Conservation (phyloP, 2,113 vertebrate species). For the Entelurus aequoreus region DNA sequence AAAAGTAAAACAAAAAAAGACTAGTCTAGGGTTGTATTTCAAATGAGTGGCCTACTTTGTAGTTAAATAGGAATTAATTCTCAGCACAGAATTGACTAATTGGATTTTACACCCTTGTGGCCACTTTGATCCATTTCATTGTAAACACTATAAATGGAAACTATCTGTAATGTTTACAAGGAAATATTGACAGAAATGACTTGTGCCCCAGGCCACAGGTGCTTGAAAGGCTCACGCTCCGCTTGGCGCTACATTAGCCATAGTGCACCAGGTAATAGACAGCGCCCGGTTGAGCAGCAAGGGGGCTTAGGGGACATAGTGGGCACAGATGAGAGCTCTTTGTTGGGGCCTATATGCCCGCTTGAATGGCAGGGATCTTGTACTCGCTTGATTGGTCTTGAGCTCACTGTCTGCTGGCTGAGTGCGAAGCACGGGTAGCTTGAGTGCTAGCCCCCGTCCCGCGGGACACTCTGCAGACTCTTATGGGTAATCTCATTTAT, state of each 20-base stretch:
- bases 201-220: constrained; percentile 56
- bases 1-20: no score
- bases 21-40: neutral
- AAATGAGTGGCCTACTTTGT: neutral
- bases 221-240: constrained; percentile 39
- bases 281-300: constrained; percentile 31
- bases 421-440: constrained; percentile 65
- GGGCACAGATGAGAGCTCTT: constrained; percentile 45
- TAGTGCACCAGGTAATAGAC: constrained; percentile 48
- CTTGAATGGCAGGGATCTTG: constrained; percentile 53
- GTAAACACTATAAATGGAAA: constrained; percentile 42
- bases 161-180: constrained; percentile 55
- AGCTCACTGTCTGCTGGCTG: constrained; percentile 61
- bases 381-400: constrained; percentile 65
- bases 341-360: constrained; percentile 49
- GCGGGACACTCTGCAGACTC: constrained; percentile 59
- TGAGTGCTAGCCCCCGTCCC: constrained; percentile 64
- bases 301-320: constrained; percentile 30
- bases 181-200: constrained; percentile 49
- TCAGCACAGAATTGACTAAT: constrained; percentile 5
- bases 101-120: constrained; percentile 21
- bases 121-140: constrained; percentile 31
- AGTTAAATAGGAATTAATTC: neutral
- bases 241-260: constrained; percentile 42
- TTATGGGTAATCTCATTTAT: constrained; percentile 75